Base-by-base conservation (phyloP, 2,797 vertebrate genomes). In the Podarcis siculus region DNA sequence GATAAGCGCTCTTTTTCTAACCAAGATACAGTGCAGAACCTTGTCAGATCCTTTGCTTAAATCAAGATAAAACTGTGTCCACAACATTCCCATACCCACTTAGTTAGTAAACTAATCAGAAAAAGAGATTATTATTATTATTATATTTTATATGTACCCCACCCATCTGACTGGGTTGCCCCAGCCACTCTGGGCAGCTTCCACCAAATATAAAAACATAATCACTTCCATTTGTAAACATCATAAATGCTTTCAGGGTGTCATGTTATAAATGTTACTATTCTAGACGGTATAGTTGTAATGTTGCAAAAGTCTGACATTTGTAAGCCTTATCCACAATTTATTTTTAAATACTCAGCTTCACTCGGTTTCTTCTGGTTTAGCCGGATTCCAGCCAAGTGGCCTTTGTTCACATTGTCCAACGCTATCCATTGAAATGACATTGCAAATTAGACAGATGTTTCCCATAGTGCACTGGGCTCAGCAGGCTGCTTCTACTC, bases 341-440 rank as follows among this genome's bases (percentile, higher is more conserved):
- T 61, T 64, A 61, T 76, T 85, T 61, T 61, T 5, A 75, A 79
- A 72, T 64, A 64, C 35, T n/a, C 83, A 42, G 15, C 58, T 42
- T 85, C 37, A n/a, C 79, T 72, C 87, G 27, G 5, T 81, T 64
- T 73, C 21, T 75, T 89, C 72, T 82, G 39, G 32, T 61, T 73
- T 78, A 55, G 30, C 19, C 79, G 88, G 81, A 49, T 84, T 86
- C 86, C 81, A 42, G 23, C 55, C 35, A 42, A 55, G 19, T 7
- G 2, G 79, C 58, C 42, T 91, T 39, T 79, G 86, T 67, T 85
- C 55, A 79, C 32, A 45, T 23, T 66, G 39, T 27, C 25, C 35
- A 37, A 75, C 25, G 23, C 37, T 82, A 19, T 84, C 83, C 21
- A 35, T 37, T 39, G 67, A 42, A 69, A 32, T 87, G 73, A 21